These are phyloP conservation scores for Ianthella basta DNA, from an alignment of 37 sponge, comb jelly and placozoan species.

Conservation along the genomic window DNA sequence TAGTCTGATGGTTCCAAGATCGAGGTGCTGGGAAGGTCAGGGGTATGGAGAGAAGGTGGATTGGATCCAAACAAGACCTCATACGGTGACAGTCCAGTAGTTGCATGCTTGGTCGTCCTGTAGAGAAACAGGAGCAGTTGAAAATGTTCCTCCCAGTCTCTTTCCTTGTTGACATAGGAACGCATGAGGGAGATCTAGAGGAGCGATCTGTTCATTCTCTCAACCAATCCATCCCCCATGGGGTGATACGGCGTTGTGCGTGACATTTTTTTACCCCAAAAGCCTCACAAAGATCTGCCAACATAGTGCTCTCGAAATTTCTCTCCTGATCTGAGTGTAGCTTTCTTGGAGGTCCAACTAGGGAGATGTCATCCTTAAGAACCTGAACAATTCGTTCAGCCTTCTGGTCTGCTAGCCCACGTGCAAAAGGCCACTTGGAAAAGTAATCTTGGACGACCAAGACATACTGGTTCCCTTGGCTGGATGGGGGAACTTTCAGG, in stretches of 20 bases:
- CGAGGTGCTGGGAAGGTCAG: not conserved
- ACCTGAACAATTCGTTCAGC: not conserved
- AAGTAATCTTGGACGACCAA: not conserved
- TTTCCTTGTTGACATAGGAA: not conserved
- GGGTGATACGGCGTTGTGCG: constrained; percentile 26
- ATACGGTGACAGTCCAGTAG: constrained; percentile 26
- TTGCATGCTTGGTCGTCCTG: constrained; percentile 24
- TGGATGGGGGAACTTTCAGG: not conserved
- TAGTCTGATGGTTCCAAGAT: not conserved
- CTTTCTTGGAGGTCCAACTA: not conserved
- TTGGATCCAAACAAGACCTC: constrained; percentile 31
- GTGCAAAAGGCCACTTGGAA: constrained; percentile 13
- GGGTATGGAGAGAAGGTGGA: constrained; percentile 10
- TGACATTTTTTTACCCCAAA: constrained; percentile 15
- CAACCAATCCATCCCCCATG: constrained; percentile 29
- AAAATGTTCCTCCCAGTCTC: constrained; percentile 15
- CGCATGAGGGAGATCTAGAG: constrained; percentile 5
- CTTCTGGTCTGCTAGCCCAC: not conserved
- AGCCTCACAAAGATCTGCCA: not conserved
- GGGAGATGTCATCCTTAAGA: not conserved
- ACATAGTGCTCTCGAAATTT: not conserved
- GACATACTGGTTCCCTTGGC: not conserved
- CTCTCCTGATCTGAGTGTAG: not conserved
- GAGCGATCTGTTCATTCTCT: not conserved
- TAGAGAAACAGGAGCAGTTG: constrained; percentile 21